Evolutionary conservation across 2,888 invertebrate genomes (phyloP).

Genomic region (Embidobia sp.): DNA sequence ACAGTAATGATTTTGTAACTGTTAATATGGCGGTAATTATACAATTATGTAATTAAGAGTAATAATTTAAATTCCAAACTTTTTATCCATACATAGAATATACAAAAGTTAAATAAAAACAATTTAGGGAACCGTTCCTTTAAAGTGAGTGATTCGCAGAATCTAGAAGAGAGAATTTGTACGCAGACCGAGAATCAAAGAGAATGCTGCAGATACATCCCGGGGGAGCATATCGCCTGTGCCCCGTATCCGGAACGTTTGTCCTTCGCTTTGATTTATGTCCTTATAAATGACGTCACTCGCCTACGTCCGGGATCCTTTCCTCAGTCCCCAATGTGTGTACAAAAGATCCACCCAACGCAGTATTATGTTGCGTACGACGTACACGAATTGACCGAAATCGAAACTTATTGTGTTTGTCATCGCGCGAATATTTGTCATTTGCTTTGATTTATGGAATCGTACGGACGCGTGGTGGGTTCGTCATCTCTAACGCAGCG

Average conservation of each 20-base stretch:
- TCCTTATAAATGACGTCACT: conserved; percentile 82
- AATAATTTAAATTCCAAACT: not conserved
- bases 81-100: too few relatives aligned
- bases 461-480: conserved; percentile 40
- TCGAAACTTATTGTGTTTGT: conserved; percentile 82
- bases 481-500: too few relatives aligned
- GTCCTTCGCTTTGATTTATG: conserved; percentile 81
- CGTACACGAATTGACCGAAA: conserved; percentile 81
- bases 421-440: conserved; percentile 74
- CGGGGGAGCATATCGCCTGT: conserved; percentile 70
- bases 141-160: conserved; percentile 25
- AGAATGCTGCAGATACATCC: conserved; percentile 67
- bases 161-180: conserved; percentile 36
- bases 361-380: conserved; percentile 80
- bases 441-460: conserved; percentile 71
- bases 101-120: conserved; percentile 23
- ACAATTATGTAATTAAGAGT: too few relatives aligned
- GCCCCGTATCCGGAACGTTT: conserved; percentile 74
- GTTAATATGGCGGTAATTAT: too few relatives aligned
- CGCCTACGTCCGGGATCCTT: conserved; percentile 74
- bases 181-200: conserved; percentile 59
- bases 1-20: too few relatives aligned
- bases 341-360: conserved; percentile 80
- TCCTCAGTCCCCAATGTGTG: conserved; percentile 73
- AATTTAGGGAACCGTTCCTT: not conserved